Evolutionary conservation across 2,797 vertebrate species (phyloP).

Genomic region (Antrozous pallidus): DNA sequence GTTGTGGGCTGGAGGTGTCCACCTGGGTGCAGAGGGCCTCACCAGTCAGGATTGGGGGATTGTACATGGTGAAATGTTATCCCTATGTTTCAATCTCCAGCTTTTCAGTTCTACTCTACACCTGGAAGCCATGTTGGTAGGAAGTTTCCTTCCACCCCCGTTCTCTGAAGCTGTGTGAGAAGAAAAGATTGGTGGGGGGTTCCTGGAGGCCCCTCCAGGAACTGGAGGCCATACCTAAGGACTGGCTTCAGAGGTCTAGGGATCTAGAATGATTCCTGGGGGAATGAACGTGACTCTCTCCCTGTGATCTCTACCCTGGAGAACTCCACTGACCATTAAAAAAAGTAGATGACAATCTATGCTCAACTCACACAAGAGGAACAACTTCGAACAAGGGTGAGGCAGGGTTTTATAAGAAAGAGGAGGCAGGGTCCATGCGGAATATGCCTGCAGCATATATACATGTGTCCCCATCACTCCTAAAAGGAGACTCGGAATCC

Average conservation of each 20-base stretch:
- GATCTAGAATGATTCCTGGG: background rate
- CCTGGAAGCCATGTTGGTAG: background rate
- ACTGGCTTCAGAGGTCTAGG: too few species aligned
- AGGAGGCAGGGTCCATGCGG: background rate
- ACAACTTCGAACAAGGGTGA: background rate
- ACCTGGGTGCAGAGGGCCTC: background rate
- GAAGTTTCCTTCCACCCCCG: background rate
- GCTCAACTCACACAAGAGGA: background rate
- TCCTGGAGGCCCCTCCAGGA: background rate
- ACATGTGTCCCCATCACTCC: too few species aligned
- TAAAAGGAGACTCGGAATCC: background rate
- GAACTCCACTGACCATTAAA: background rate
- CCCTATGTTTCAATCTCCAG: background rate
- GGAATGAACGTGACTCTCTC: background rate
- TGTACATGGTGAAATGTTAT: background rate
- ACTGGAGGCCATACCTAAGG: too few species aligned
- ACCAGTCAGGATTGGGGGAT: too few species aligned
- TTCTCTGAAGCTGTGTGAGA: background rate
- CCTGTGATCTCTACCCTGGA: background rate
- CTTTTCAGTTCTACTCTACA: background rate
- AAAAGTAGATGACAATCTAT: background rate
- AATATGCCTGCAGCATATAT: background rate
- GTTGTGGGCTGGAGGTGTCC: background rate
- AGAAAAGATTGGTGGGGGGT: background rate
- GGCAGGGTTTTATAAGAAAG: background rate